Base-by-base conservation (phyloP, 2,113 vertebrate genomes). In the Pseudorhombus dupliciocellatus region DNA sequence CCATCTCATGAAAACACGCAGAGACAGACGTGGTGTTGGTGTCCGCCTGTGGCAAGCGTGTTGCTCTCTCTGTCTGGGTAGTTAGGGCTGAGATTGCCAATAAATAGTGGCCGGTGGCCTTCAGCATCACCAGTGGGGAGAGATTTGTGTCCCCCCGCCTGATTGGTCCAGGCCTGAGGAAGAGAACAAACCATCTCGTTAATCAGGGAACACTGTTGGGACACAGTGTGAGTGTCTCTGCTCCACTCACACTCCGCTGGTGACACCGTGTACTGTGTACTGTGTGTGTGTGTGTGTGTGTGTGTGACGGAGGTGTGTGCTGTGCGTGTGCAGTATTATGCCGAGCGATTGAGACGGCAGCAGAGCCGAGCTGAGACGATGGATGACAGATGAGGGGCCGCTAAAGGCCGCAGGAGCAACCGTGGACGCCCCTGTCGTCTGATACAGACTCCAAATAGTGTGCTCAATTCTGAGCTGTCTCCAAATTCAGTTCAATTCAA, bases 41-140 rank as follows among this genome's bases (percentile, higher is more conserved):
- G 87, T 80, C 73, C 59, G 74, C 85, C 80, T 67, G 84, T 82
- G 78, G 78, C 61, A 79, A 52, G 67, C 86, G 84, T 92, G 90
- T 90, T 50, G 64, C 85, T 82, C 69, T 73, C 71, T 69, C 88
- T 88, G 87, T 91, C 89, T 92, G 84, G 84, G 42, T 87, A 86
- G 85, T 91, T 89, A 90, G 83, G 65, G 63, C 78, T 71, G 85
- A 90, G 81, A 90, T 90, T 91, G 89, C 86, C 85, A 90, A 90
- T 92, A 92, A 92, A 90, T 92, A 91, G 89, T 89, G 88, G 72
- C 87, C 83, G 73, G 85, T 89, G 90, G 90, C 90, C 89, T 92
- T 91, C 89, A 84, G 84, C 80, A 67, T 84, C 87, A 77, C 79
- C 83, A 80, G 82, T 77, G 21, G 89, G 81, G 75, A 75, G 80